Evolutionary conservation across 2,797 vertebrate species (phyloP).

Genomic region (Carduelis carduelis): DNA sequence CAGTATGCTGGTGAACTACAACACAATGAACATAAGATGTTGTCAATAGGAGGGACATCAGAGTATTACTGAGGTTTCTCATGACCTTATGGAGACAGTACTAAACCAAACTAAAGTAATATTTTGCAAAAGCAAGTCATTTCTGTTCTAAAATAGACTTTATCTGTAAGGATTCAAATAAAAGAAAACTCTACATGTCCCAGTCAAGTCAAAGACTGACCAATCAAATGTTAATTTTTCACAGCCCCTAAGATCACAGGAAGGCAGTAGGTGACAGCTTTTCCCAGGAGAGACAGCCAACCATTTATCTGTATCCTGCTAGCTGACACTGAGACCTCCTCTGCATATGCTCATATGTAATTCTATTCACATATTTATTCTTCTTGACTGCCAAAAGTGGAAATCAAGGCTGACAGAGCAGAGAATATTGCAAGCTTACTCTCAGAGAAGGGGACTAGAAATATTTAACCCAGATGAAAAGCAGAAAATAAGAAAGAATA

Average conservation of each 20-base stretch:
- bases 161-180: background rate
- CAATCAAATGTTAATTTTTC: accelerated
- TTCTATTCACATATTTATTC: background rate
- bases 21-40: background rate
- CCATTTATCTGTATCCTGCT: background rate
- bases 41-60: background rate
- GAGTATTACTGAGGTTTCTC: background rate
- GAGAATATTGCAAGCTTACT: background rate
- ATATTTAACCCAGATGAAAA: background rate
- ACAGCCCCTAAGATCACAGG: background rate
- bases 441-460: background rate
- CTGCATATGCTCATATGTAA: background rate
- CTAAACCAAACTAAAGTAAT: background rate
- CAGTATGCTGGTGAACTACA: background rate
- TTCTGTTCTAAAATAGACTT: background rate
- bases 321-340: background rate
- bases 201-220: background rate
- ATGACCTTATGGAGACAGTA: background rate
- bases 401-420: background rate
- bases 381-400: background rate
- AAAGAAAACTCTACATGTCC: background rate
- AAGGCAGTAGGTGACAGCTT: background rate
- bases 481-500: background rate
- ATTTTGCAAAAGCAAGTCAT: background rate
- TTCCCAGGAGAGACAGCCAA: background rate